A percentile compares a stretch with the other conserved stretches of the same genome.
phyloP scores from a whole-genome alignment of 2,888 invertebrate genomes.

The Drymonia ruficornis region DNA sequence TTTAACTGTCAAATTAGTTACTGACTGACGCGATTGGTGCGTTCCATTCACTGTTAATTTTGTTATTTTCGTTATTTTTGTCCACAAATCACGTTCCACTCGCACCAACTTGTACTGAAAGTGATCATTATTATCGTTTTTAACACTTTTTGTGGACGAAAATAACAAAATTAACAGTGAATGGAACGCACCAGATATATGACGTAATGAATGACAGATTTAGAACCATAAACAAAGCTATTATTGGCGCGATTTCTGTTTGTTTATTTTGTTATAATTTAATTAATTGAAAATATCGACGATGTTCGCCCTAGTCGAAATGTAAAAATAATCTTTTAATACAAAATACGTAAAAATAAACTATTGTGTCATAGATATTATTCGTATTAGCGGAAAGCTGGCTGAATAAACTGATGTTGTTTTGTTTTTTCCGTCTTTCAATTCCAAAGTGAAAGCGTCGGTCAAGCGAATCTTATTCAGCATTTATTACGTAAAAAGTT shows the following conservation, averaged over 20 bases:
- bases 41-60: too few species aligned
- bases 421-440: constrained; percentile 43
- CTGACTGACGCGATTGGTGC: too few species aligned
- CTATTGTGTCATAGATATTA: neutral
- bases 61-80: too few species aligned
- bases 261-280: constrained; percentile 1
- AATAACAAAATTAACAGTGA: too few species aligned
- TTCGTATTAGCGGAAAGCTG: constrained; percentile 42
- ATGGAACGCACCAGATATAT: too few species aligned
- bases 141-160: too few species aligned
- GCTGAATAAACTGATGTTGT: constrained; percentile 44
- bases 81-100: too few species aligned
- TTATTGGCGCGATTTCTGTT: constrained; percentile 18
- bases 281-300: constrained; percentile 4
- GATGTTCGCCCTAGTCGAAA: constrained; percentile 34
- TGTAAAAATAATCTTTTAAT: constrained; percentile 9
- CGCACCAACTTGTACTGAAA: too few species aligned
- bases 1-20: constrained; percentile 22
- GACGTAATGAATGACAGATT: neutral
- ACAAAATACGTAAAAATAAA: neutral
- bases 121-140: too few species aligned
- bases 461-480: constrained; percentile 31
- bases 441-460: constrained; percentile 41
- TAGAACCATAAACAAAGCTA: constrained; percentile 27
- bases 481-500: constrained; percentile 25